A percentile compares a stretch with the other conserved stretches of the same genome.
phyloP scores from a whole-genome alignment of 2,113 vertebrate genomes.

The Rhodinocichla rosea region DNA sequence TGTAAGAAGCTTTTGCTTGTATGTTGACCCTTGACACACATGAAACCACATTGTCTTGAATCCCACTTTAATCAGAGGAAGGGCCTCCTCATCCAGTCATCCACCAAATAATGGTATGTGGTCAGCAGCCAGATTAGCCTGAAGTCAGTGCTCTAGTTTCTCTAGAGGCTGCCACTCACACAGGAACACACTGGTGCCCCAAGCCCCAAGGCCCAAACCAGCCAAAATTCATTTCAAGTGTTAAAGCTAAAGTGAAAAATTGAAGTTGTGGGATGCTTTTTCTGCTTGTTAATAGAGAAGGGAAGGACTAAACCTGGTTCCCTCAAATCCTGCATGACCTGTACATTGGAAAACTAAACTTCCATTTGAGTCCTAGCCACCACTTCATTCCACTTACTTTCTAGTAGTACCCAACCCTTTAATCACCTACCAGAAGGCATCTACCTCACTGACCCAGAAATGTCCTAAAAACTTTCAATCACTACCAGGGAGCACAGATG shows the following conservation, averaged over 20 bases:
- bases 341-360: background rate
- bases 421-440: background rate
- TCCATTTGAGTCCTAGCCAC: background rate
- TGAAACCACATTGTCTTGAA: conserved; percentile 71
- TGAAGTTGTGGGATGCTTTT: background rate
- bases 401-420: background rate
- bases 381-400: background rate
- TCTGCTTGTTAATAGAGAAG: background rate
- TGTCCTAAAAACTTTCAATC: background rate
- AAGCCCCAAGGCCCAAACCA: background rate
- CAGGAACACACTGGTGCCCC: background rate
- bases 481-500: fast-evolving
- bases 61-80: conserved; percentile 73
- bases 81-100: conserved; percentile 12
- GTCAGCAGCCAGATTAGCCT: conserved; percentile 41
- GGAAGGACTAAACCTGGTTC: background rate
- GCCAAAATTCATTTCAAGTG: background rate
- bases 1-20: conserved; percentile 70
- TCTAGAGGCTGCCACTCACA: background rate
- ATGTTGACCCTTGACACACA: conserved; percentile 80
- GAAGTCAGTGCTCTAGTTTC: background rate
- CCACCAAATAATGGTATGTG: conserved; percentile 13
- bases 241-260: background rate
- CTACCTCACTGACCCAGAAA: background rate
- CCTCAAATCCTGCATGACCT: background rate